Base-by-base conservation (phyloP, 2,113 vertebrate genomes). In the Lontra canadensis region DNA sequence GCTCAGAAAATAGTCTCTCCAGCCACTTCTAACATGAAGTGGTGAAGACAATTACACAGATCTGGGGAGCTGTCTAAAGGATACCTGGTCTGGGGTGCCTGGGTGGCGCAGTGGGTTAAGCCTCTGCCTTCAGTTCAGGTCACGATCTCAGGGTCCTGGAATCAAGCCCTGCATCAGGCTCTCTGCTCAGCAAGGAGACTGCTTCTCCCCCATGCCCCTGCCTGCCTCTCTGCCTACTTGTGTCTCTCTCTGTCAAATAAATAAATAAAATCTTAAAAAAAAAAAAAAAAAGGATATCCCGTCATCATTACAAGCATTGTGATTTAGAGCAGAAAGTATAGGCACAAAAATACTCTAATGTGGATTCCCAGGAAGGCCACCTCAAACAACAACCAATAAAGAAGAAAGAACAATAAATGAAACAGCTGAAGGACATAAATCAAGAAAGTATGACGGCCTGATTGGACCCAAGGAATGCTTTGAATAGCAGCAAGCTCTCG, bases 401-500 rank as follows among this genome's bases (percentile, higher is more conserved):
- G 52, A 95, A n/a, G 76, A 67, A 95, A 82, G 21, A 42, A 34
- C 47, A 95, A 47, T 42, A 85, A 44, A n/a, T 12, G 21, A 94
- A 83, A 18, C 31, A 74, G 12, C 14, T 3, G 13, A 47, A 39
- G 52, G 31, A 92, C 95, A 92, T 81, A n/a, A 71, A 39, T 88
- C 29, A 71, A 39, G 44, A n/a, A 84, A 71, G 18, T 23, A 11
- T 17, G 12, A 49, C 25, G 7, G 7, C 34, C 73, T 26, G 17
- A 4, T 34, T 29, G 1, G 36, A 83, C 57, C 39, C 83, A 91
- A 65, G 23, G 11, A 95, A 11, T 1, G 25, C 76, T 97, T 39
- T 80, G 65, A 73, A 80, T 89, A 80, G 74, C 74, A 96, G 15
- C 25, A 79, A 95, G 23, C 6, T 96, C 83, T 94, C 55, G 18